Percentiles rank a stretch among this genome's conserved stretches.
Conservation (phyloP, 2,797 vertebrate genomes). For the Fundulus diaphanus region DNA sequence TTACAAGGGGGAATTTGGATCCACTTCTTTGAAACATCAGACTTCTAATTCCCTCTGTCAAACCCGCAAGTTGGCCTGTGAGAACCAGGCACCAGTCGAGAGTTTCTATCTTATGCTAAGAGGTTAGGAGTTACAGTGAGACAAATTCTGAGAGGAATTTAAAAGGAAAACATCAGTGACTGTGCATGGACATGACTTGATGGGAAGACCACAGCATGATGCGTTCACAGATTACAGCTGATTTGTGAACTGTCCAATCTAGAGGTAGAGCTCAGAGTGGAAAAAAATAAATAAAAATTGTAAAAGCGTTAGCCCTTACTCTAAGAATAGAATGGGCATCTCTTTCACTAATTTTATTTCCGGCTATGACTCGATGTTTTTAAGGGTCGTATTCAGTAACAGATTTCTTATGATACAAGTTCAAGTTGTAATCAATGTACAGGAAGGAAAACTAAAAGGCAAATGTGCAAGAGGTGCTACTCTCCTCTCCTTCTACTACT, state of each 20-base stretch:
- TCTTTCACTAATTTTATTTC: slow-evolving; percentile 16
- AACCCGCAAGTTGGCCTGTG: slow-evolving; percentile 44
- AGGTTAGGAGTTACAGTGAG: neutral
- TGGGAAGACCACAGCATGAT: slow-evolving; percentile 9
- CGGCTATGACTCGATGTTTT: neutral
- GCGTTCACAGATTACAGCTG: slow-evolving; percentile 8
- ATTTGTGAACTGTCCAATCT: slow-evolving; percentile 21
- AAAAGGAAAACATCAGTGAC: slow-evolving; percentile 6
- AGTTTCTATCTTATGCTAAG: slow-evolving; percentile 10
- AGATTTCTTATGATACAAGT: neutral
- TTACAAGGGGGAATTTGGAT: slow-evolving; percentile 70
- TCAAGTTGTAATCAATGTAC: neutral
- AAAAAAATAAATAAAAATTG: slow-evolving; percentile 7
- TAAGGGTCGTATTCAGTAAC: neutral
- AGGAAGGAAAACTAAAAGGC: no score
- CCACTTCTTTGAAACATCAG: slow-evolving; percentile 66
- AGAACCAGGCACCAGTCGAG: slow-evolving; percentile 45
- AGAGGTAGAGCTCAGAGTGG: neutral
- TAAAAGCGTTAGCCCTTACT: slow-evolving; percentile 2
- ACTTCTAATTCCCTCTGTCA: slow-evolving; percentile 47
- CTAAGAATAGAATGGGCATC: neutral
- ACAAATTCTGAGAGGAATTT: slow-evolving; percentile 7
- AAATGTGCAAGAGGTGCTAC: no score
- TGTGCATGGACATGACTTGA: neutral
- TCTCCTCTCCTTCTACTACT: no score